These are phyloP conservation scores for Macrophya annulata DNA, from an alignment of 2,888 invertebrate genomes.

Conservation along the genomic window DNA sequence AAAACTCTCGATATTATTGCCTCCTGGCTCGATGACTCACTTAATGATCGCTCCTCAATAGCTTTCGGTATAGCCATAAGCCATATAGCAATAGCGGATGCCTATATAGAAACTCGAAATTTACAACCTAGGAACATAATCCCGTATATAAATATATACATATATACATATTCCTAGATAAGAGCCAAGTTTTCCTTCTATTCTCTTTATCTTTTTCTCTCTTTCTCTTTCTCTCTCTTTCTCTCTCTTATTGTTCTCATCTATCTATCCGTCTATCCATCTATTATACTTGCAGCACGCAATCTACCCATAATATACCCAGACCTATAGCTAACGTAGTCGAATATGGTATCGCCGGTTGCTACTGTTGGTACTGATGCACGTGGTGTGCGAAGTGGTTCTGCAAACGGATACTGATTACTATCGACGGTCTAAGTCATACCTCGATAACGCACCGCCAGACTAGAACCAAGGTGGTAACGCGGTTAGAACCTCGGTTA, in stretches of 20 bases:
- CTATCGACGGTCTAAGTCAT: conserved; percentile 50
- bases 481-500: conserved; percentile 50
- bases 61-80: neutral
- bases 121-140: conserved; percentile 24
- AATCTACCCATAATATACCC: neutral
- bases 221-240: neutral
- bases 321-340: neutral
- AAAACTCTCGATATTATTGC: conserved; percentile 39
- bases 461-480: conserved; percentile 33
- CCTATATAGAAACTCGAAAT: conserved; percentile 21
- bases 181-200: neutral
- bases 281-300: neutral
- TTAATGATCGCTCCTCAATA: conserved; percentile 10
- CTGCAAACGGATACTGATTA: conserved; percentile 53
- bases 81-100: neutral
- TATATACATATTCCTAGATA: neutral
- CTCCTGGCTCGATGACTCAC: conserved; percentile 35
- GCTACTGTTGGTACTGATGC: conserved; percentile 8
- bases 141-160: neutral
- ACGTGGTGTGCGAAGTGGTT: conserved; percentile 48
- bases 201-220: neutral
- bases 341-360: neutral
- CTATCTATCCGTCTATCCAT: neutral
- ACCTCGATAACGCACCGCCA: conserved; percentile 45
- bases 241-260: neutral